These are phyloP conservation scores for Lepilemur septentrionalis DNA, from an alignment of 2,797 vertebrate genomes.

Conservation along the genomic window DNA sequence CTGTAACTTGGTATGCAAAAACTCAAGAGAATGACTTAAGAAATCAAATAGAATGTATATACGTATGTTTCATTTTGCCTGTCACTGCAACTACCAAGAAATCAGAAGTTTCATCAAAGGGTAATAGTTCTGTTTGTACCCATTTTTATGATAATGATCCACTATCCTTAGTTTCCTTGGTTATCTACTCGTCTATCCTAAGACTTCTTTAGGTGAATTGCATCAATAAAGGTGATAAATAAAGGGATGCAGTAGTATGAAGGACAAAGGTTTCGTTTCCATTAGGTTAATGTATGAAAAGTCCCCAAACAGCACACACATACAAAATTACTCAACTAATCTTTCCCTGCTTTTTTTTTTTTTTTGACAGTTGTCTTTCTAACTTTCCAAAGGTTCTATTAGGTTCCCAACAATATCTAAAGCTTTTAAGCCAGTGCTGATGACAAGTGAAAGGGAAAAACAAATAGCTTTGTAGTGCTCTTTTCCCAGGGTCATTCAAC, in stretches of 20 bases:
- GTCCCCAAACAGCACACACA: slow-evolving; percentile 41
- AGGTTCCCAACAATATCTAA: slow-evolving; percentile 91
- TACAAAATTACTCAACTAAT: slow-evolving; percentile 68
- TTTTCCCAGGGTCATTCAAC: slow-evolving; percentile 86
- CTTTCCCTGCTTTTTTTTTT: neutral
- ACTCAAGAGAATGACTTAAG: neutral
- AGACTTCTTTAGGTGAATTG: neutral
- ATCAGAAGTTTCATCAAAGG: neutral
- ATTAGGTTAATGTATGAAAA: neutral
- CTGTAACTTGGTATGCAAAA: neutral
- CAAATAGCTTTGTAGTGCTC: slow-evolving; percentile 91
- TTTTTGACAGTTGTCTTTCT: slow-evolving; percentile 91
- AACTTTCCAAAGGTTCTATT: slow-evolving; percentile 95
- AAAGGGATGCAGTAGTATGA: neutral
- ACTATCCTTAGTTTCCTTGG: neutral
- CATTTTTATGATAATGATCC: neutral
- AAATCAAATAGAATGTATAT: neutral
- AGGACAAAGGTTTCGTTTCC: neutral
- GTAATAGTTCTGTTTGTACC: fast-evolving
- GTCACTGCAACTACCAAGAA: slow-evolving; percentile 7
- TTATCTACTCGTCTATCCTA: neutral
- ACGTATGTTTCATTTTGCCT: neutral
- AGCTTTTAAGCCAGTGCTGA: slow-evolving; percentile 95
- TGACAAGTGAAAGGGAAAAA: slow-evolving; percentile 96
- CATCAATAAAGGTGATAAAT: neutral